Evolutionary conservation across 2,888 invertebrate species (phyloP).

Genomic region (Agonopterix alstromeriana): DNA sequence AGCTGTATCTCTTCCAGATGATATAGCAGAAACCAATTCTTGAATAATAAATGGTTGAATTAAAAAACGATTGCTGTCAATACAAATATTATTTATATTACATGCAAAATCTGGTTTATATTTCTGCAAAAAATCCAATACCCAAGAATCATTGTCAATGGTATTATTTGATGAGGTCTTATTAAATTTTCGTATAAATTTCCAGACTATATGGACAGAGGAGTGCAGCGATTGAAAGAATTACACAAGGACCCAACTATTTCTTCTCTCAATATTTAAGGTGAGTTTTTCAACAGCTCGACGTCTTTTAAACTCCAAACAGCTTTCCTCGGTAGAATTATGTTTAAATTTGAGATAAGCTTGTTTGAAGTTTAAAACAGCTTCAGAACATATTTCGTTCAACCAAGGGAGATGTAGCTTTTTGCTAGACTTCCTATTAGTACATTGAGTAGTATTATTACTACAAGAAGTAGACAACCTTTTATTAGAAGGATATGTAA

Average conservation of each 20-base stretch:
- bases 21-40: neutral
- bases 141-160: neutral
- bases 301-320: constrained; percentile 5
- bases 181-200: constrained; percentile 5
- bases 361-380: constrained; percentile 2
- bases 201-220: constrained; percentile 2
- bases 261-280: constrained; percentile 2
- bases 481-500: neutral
- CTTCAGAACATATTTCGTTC: constrained; percentile 4
- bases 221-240: constrained; percentile 5
- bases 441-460: too few species aligned
- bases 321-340: neutral
- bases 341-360: constrained; percentile 3
- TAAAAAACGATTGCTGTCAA: neutral
- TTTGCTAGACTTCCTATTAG: neutral
- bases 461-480: too few species aligned
- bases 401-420: constrained; percentile 2
- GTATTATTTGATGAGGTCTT: constrained; percentile 1
- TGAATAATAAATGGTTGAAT: neutral
- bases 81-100: neutral
- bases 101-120: neutral
- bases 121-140: neutral
- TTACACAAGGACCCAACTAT: constrained; percentile 1
- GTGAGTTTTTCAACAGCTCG: constrained; percentile 5
- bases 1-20: neutral